Base-by-base conservation (phyloP, 2,888 invertebrate species). In the Spodoptera picta region DNA sequence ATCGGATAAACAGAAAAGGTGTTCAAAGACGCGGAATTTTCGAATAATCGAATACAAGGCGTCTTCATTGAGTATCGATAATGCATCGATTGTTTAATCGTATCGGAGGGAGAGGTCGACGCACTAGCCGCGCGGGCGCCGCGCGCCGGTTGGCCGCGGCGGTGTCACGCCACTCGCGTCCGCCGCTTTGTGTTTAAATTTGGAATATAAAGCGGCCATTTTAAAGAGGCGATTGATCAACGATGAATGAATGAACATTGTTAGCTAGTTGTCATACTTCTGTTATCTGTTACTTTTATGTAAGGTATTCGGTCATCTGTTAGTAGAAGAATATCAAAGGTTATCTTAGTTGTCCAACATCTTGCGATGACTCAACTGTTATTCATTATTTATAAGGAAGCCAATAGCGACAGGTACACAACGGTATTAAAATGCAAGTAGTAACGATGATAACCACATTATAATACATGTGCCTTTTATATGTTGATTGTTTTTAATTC, bases 131-230 rank as follows among this genome's bases (percentile, higher is more conserved):
- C 69, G 81, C 79, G 63, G 76, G 77, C 82, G 84, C 80, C 76
- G 79, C 67, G 82, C 83, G 81, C 83, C 82, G 87, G 88, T 92
- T 92, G 92, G 92, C 80, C 79, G 79, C 42, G 59, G 77, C 66
- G 67, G 73, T 82, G 86, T 93, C 93, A 93, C 93, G 93, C 93
- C 93, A 93, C 90, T 79, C 78, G 81, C 76, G 74, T 75, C 65
- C 73, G 77, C 65, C 73, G 81, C 85, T 84, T 84, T 81, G 83
- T 83, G 88, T 90, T 89, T 92, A 92, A 89, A 91, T 92, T 92
- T 92, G 91, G 92, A 90, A 88, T 87, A 88, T 83, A 87, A 87
- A 73, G 79, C 82, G 79, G 75, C 81, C 75, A 79, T 71, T 76
- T 79, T 81, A 64, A 77, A 82, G 72, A 82, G 80, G 31, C 62